These are phyloP conservation scores for Ochropleura leucogaster DNA, from an alignment of 2,888 invertebrate genomes.

Conservation along the genomic window DNA sequence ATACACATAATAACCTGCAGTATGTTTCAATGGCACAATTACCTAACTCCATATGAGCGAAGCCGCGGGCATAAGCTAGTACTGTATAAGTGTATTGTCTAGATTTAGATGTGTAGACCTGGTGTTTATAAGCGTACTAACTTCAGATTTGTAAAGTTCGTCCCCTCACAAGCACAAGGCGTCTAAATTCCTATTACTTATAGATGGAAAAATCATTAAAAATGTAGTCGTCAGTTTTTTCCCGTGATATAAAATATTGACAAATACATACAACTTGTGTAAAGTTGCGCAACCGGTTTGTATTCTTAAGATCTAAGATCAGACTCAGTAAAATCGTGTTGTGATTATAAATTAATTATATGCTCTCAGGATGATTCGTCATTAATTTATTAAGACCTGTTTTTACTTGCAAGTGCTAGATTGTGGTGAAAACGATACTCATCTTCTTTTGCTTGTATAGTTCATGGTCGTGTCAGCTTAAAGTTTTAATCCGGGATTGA, in stretches of 20 bases:
- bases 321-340: slow-evolving; percentile 24
- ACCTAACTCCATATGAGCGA: too few species aligned
- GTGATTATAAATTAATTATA: slow-evolving; percentile 38
- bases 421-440: not conserved
- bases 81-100: not conserved
- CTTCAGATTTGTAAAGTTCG: not conserved
- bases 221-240: not conserved
- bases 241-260: slow-evolving; percentile 30
- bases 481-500: slow-evolving; percentile 17
- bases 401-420: slow-evolving; percentile 1
- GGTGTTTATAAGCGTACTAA: not conserved
- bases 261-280: slow-evolving; percentile 32
- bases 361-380: slow-evolving; percentile 56
- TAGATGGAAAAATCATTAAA: not conserved
- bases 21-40: too few species aligned
- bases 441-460: slow-evolving; percentile 5
- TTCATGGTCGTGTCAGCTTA: slow-evolving; percentile 7
- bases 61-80: not conserved
- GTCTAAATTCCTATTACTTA: not conserved
- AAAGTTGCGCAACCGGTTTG: slow-evolving; percentile 58
- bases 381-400: slow-evolving; percentile 30
- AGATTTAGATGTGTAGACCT: not conserved
- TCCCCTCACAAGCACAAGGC: not conserved
- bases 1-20: too few species aligned
- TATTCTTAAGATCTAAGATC: slow-evolving; percentile 35